Evolutionary conservation across 2,113 vertebrate genomes (phyloP).

Genomic region (Ochotona princeps): DNA sequence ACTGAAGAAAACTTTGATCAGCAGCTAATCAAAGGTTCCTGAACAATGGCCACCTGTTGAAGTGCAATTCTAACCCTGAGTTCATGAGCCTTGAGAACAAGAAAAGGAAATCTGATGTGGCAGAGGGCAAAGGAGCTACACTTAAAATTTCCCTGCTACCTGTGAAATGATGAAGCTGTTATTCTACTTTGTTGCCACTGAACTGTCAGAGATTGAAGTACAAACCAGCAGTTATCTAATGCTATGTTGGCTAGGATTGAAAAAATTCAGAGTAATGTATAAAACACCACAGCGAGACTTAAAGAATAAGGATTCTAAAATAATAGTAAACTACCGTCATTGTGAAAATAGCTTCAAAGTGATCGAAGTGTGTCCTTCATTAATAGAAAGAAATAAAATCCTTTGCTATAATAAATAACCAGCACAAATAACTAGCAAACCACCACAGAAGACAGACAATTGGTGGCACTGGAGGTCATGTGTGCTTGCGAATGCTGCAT

Average conservation of each 20-base stretch:
- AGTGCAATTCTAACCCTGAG: background rate
- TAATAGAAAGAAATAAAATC: background rate
- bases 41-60: background rate
- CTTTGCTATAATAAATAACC: background rate
- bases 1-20: background rate
- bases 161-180: background rate
- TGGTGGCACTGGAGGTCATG: background rate
- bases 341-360: background rate
- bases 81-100: background rate
- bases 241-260: background rate
- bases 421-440: background rate
- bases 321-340: background rate
- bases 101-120: background rate
- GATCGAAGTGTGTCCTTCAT: background rate
- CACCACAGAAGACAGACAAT: background rate
- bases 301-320: background rate
- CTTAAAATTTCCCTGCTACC: background rate
- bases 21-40: background rate
- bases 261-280: background rate
- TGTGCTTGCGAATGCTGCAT: background rate
- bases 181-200: background rate
- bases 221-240: background rate
- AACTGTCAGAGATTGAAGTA: background rate
- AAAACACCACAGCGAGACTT: background rate
- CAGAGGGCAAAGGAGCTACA: background rate